phyloP scores from a whole-genome alignment of 2,888 invertebrate species.

The Monoplex corrugatus region DNA sequence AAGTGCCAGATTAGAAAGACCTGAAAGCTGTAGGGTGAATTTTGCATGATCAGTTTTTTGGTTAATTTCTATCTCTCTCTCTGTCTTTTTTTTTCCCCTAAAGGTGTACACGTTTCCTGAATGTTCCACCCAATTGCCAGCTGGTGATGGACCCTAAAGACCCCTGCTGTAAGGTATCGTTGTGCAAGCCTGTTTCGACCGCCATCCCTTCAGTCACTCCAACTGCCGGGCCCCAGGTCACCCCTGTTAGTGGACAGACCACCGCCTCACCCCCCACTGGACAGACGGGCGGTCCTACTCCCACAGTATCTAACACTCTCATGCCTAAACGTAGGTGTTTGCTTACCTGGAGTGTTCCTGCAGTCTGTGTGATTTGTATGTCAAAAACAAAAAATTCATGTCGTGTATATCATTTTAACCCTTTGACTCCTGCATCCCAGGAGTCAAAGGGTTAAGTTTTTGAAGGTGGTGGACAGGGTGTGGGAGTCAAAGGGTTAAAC shows the following conservation, averaged over 20 bases:
- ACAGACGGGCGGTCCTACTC: neutral
- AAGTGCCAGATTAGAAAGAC: too few relatives aligned
- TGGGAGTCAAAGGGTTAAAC: too few relatives aligned
- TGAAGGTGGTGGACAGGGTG: too few relatives aligned
- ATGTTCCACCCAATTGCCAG: conserved; percentile 68
- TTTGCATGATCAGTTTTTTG: too few relatives aligned
- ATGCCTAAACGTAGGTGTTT: conserved; percentile 47
- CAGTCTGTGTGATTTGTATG: too few relatives aligned
- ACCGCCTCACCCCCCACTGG: neutral
- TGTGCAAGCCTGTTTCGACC: conserved; percentile 54
- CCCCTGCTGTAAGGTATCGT: conserved; percentile 69
- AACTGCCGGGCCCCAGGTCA: conserved; percentile 14
- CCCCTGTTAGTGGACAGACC: neutral
- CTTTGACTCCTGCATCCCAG: too few relatives aligned
- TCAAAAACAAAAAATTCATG: too few relatives aligned
- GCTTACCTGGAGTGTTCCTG: too few relatives aligned
- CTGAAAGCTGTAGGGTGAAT: too few relatives aligned
- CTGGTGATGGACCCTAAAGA: conserved; percentile 70
- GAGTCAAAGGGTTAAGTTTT: too few relatives aligned
- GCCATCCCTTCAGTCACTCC: conserved; percentile 34
- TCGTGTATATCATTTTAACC: too few relatives aligned
- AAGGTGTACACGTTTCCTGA: conserved; percentile 68
- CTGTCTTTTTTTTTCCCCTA: neutral
- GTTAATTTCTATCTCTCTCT: too few relatives aligned
- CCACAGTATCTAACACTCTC: conserved; percentile 44